Conservation (phyloP, 1,140 invertebrate genomes). For the Tetranychus urticae region DNA sequence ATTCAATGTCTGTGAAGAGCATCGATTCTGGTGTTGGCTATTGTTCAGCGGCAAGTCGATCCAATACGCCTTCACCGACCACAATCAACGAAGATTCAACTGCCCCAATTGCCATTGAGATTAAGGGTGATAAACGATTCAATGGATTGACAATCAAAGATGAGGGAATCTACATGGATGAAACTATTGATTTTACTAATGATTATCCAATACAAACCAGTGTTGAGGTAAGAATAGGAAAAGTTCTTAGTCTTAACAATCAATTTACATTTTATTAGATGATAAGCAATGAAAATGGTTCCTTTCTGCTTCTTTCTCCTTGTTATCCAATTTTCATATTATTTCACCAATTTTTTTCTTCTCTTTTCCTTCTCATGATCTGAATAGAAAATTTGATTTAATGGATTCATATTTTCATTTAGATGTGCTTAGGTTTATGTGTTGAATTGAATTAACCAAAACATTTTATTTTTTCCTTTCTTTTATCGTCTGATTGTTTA, state of each 20-base stretch:
- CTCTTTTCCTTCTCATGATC: background rate
- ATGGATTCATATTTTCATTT: background rate
- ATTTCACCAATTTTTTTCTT: background rate
- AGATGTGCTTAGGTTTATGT: background rate
- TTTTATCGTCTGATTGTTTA: too few relatives aligned
- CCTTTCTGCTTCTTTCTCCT: background rate
- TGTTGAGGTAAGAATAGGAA: background rate
- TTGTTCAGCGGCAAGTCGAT: background rate
- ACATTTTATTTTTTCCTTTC: too few relatives aligned
- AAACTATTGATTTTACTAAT: background rate
- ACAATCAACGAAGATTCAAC: background rate
- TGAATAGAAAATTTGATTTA: background rate
- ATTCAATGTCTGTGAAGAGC: background rate
- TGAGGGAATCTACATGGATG: background rate
- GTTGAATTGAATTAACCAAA: too few relatives aligned
- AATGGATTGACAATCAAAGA: background rate
- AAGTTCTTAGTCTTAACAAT: too few relatives aligned
- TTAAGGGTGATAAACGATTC: too few relatives aligned
- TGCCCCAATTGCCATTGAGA: too few relatives aligned
- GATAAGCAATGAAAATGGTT: background rate
- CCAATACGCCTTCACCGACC: background rate
- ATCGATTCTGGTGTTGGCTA: background rate
- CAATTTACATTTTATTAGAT: too few relatives aligned
- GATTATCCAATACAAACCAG: background rate
- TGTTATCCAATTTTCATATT: background rate